Conservation (phyloP, 2,797 vertebrate species). For the Lutjanus argentimaculatus region DNA sequence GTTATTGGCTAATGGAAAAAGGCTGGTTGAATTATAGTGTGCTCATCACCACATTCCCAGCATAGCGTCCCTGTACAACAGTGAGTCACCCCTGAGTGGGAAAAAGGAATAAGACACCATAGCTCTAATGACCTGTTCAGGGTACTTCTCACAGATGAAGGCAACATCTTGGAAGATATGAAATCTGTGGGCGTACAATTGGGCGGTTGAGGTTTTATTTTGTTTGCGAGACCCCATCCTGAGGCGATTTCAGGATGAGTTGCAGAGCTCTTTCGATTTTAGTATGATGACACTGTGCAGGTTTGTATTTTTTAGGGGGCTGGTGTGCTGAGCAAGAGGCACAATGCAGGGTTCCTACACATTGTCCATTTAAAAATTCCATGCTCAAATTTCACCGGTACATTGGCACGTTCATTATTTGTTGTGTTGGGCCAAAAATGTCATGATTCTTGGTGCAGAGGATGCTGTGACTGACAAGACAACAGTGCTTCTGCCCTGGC, state of each 20-base stretch:
- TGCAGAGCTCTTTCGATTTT: conserved; percentile 16
- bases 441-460: too few relatives aligned
- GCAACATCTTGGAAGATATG: conserved; percentile 7
- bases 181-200: conserved; percentile 16
- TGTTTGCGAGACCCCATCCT: conserved; percentile 11
- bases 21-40: conserved; percentile 42
- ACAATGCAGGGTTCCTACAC: not conserved
- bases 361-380: too few relatives aligned
- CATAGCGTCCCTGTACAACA: conserved; percentile 46
- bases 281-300: conserved; percentile 11
- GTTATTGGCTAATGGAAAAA: conserved; percentile 59
- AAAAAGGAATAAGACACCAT: conserved; percentile 44
- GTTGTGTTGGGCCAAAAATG: too few relatives aligned
- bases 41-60: conserved; percentile 68
- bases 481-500: too few relatives aligned
- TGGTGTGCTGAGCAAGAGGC: not conserved
- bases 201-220: conserved; percentile 24
- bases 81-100: conserved; percentile 63
- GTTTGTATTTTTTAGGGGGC: not conserved
- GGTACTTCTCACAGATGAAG: conserved; percentile 13
- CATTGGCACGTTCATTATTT: too few relatives aligned
- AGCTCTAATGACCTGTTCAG: conserved; percentile 38
- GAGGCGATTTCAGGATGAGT: conserved; percentile 13
- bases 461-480: too few relatives aligned
- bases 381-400: too few relatives aligned